Percentiles rank a stretch among this genome's conserved stretches.
Evolutionary conservation across 2,888 invertebrate genomes (phyloP).

Genomic region (Meandrusa payeni): DNA sequence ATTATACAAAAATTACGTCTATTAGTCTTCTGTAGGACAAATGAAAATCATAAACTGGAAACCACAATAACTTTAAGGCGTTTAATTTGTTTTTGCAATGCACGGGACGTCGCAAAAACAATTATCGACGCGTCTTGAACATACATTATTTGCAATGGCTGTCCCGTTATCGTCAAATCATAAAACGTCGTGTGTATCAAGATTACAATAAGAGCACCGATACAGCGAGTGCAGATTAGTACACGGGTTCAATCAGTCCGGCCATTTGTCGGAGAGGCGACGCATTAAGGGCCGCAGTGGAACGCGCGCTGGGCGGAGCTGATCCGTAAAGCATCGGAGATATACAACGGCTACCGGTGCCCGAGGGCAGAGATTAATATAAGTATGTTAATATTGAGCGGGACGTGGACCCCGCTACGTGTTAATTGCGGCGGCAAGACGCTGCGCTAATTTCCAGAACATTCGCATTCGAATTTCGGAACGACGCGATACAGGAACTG

Average conservation of each 20-base stretch:
- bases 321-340: conserved; percentile 65
- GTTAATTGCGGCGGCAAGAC: conserved; percentile 19
- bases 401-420: conserved; percentile 9
- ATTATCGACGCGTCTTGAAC: too few species aligned
- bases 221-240: conserved; percentile 41
- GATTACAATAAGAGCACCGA: neutral
- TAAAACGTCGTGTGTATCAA: too few species aligned
- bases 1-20: too few species aligned
- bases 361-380: conserved; percentile 72
- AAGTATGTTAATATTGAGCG: conserved; percentile 69
- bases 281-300: conserved; percentile 46
- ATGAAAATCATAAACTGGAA: too few species aligned
- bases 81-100: too few species aligned
- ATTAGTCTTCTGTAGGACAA: too few species aligned
- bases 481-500: conserved; percentile 6
- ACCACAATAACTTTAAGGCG: too few species aligned
- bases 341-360: conserved; percentile 68
- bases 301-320: conserved; percentile 60
- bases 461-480: conserved; percentile 12
- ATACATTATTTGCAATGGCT: too few species aligned
- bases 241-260: conserved; percentile 64
- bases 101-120: too few species aligned
- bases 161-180: too few species aligned
- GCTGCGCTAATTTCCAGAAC: conserved; percentile 20
- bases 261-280: conserved; percentile 61